phyloP scores from a whole-genome alignment of 2,113 vertebrate species.

The Oreocharis arfaki region DNA sequence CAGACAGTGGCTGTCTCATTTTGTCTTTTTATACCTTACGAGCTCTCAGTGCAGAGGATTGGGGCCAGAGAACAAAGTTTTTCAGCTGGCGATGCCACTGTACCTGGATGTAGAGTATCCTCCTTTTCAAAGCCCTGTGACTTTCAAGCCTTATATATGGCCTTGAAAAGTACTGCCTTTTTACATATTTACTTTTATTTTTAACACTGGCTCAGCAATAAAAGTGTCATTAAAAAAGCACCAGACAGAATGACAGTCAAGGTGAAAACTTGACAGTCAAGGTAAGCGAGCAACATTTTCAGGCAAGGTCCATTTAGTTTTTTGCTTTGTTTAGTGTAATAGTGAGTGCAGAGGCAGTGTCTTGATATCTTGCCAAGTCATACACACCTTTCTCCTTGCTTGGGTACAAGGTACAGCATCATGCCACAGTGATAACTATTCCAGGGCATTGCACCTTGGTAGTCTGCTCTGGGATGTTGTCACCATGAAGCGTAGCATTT shows the following conservation, averaged over 20 bases:
- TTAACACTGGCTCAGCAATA: neutral
- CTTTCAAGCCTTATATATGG: neutral
- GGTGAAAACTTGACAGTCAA: neutral
- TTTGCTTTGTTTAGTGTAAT: neutral
- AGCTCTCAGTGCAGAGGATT: neutral
- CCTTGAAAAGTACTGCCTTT: neutral
- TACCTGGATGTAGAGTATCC: neutral
- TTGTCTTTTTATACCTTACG: neutral
- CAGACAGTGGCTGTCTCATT: neutral
- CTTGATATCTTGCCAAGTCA: neutral
- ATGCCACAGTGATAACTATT: neutral
- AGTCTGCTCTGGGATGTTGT: accelerated
- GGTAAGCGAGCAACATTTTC: neutral
- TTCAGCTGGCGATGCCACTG: neutral
- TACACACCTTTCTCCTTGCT: neutral
- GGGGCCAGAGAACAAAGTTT: neutral
- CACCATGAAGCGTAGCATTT: neutral
- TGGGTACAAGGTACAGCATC: neutral
- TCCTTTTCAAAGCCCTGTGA: neutral
- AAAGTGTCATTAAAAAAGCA: neutral
- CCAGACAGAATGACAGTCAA: neutral
- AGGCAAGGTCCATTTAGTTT: neutral
- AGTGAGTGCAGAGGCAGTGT: neutral
- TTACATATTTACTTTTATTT: neutral
- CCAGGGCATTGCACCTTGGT: neutral